Base-by-base conservation (phyloP, 2,797 vertebrate genomes). In the Philypnodon macrostomus region DNA sequence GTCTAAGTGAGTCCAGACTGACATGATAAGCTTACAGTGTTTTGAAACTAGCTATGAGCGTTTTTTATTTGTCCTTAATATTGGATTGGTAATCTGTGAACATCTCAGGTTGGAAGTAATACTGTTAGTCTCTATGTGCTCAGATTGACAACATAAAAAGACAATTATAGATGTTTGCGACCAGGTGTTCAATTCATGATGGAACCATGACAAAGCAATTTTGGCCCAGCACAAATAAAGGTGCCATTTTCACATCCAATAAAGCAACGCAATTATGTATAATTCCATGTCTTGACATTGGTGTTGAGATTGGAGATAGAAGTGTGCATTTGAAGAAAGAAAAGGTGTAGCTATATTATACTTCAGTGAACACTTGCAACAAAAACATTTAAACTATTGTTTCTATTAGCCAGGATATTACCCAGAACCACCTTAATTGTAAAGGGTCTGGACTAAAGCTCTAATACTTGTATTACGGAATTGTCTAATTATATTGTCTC, bases 131-230 rank as follows among this genome's bases (percentile, higher is more conserved):
- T 19, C 5, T 14, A 10, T 16, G 9, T 38, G 18, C 36, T n/a
- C 8, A 18, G 10, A n/a, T 12, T 19, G 36, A 38, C 1, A 41
- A 41, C 14, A 15, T 19, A 26, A 41, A 23, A 15, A 11, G 13
- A 16, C 26, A 41, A 30, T 56, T 58, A 67, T 34, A 63, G 50
- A 33, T 44, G 26, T 54, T 44, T 47, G 33, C 47, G 49, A 19
- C 15, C 42, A 21, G 10, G 16, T 56, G 74, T 67, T 15, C 45
- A 47, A 85, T 81, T 86, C 78, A 85, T 42, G 47, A 47, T 32
- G 38, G 19, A 40, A 64, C 81, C 80, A 83, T 90, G 87, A 85
- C 58, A 66, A 75, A 84, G 79, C 84, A 88, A 82, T 86, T 87
- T 81, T 45, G 47, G 14, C 65, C 57, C 42, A 66, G 33, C 30